Conservation (phyloP, 2,797 vertebrate genomes). For the Halcyon chelicuti region DNA sequence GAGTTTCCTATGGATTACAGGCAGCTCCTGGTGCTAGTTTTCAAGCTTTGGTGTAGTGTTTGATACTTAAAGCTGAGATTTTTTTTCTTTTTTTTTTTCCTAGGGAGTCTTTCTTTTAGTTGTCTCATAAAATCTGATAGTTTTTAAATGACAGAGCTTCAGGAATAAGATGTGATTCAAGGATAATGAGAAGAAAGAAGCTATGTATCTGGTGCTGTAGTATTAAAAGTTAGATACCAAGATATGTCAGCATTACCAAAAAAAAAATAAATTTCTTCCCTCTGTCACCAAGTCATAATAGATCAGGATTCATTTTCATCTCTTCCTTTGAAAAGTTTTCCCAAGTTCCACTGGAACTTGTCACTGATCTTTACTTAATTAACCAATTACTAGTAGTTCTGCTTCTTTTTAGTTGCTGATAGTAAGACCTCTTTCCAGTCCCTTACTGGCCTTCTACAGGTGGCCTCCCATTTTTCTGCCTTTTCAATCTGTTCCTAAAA, state of each 20-base stretch:
- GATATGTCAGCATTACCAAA: neutral
- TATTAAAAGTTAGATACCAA: neutral
- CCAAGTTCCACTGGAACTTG: neutral
- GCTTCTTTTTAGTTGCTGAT: neutral
- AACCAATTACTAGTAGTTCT: neutral
- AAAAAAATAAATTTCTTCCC: neutral
- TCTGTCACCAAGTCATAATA: constrained; percentile 12
- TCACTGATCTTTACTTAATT: neutral
- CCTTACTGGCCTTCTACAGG: neutral
- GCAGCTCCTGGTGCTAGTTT: neutral
- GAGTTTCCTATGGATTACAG: neutral
- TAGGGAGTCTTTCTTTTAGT: neutral
- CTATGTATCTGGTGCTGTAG: neutral
- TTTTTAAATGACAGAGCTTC: neutral
- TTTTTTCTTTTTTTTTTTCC: neutral
- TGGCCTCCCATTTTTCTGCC: neutral
- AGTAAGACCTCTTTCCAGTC: neutral
- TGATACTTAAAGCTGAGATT: neutral
- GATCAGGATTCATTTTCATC: constrained; percentile 4
- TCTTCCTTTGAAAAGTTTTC: neutral
- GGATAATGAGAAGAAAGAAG: neutral
- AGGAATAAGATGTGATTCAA: neutral
- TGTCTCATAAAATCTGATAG: neutral
- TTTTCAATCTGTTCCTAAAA: neutral
- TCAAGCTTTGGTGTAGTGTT: neutral